These are phyloP conservation scores for Heliconius himera DNA, from an alignment of 1,140 invertebrate genomes.

Conservation along the genomic window DNA sequence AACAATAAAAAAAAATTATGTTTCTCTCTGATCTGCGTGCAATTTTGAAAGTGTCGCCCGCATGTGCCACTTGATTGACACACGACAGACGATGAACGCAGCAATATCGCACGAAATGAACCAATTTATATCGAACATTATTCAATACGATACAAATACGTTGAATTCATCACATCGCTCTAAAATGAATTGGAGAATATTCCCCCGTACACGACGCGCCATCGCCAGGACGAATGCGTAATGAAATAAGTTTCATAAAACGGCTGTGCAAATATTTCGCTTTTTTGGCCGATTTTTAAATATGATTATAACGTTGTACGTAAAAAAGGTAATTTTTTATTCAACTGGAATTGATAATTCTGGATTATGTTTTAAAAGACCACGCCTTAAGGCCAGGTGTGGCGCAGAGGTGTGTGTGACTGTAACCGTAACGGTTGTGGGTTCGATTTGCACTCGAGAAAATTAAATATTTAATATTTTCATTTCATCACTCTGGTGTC, in stretches of 20 bases:
- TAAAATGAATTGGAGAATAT: constrained; percentile 18
- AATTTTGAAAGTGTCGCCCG: constrained; percentile 61
- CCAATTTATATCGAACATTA: constrained; percentile 46
- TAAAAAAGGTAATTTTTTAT: not conserved
- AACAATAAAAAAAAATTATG: constrained; percentile 44
- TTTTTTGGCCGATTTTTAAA: not conserved
- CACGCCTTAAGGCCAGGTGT: too few species aligned
- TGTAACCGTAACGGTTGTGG: too few species aligned
- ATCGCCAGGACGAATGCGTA: constrained; percentile 6
- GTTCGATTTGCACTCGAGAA: too few species aligned
- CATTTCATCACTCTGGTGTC: too few species aligned
- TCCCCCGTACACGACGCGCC: not conserved
- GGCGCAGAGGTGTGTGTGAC: too few species aligned
- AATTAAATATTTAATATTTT: too few species aligned
- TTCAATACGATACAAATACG: constrained; percentile 44
- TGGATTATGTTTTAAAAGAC: too few species aligned
- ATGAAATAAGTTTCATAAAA: constrained; percentile 12
- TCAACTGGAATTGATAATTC: too few species aligned
- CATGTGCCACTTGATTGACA: constrained; percentile 67
- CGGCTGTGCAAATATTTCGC: not conserved
- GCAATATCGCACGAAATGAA: constrained; percentile 44
- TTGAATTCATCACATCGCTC: constrained; percentile 26
- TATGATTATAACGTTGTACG: not conserved
- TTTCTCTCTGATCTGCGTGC: constrained; percentile 59
- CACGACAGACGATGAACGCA: constrained; percentile 52